Base-by-base conservation (phyloP, 1,140 invertebrate genomes). In the Pemphigus obesinymphae region DNA sequence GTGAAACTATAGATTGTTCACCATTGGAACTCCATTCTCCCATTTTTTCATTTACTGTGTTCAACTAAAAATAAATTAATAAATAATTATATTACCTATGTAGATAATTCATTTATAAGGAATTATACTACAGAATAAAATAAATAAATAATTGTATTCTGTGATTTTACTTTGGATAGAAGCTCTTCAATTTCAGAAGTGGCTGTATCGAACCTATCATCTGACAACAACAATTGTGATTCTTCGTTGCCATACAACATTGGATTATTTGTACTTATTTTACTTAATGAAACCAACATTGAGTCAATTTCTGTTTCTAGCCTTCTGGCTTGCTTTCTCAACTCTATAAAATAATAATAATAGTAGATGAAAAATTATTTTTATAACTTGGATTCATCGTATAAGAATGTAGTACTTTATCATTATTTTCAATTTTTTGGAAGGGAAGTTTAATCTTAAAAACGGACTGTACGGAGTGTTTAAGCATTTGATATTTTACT, bases 221-320 rank as follows among this genome's bases (percentile, higher is more conserved):
- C 95, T 82, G 92, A 92, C 81, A 92, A 92, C 15, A 97, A 89
- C 8, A 97, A 88, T 10, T 96, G 96, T 23, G 93, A 91, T 84
- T 92, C 93, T 85, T 97, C 96, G 0, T 85, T 86, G 53, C 53
- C 78, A 80, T 81, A 84, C 82, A 82, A 68, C 66, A 48, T 53
- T 20, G 82, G 73, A 40, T 75, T 78, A 34, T 92, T 92, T 68
- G 95, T 92, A 34, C 95, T 95, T 29, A 98, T 89, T 89, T 98
- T 99, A 87, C 96, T 98, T 85, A 97, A 97, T 20, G 95, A 94
- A 1, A 98, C 95, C 72, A 99, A 88, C 87, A 99, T 99, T 4
- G 96, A 89, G 88, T 99, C 97, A 83, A 99, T 96, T 87, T 98
- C 97, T 91, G 97, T 98, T 89, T 99, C 97, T 37, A 98, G 88